A percentile compares a stretch with the other conserved stretches of the same genome.
These are phyloP conservation scores for Petrocephalus zakoni DNA, from an alignment of 2,113 vertebrate genomes.

Conservation along the genomic window DNA sequence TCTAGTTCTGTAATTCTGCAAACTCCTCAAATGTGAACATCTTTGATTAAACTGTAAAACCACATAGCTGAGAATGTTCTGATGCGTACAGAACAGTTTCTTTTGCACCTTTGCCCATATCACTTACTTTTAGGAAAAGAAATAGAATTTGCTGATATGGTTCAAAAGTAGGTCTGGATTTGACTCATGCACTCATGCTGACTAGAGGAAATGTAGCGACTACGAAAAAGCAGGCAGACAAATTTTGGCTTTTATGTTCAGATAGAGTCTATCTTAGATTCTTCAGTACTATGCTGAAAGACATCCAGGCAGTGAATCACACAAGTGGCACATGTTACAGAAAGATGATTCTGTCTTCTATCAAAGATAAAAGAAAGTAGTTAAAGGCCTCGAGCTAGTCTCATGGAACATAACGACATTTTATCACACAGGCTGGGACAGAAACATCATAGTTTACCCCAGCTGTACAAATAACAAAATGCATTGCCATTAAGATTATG, in stretches of 20 bases:
- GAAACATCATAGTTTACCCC: conserved; percentile 48
- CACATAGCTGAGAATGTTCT: background rate
- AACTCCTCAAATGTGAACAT: background rate
- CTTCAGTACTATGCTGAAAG: background rate
- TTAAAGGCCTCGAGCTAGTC: background rate
- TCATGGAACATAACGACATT: background rate
- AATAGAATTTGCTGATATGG: background rate
- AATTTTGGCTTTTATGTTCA: background rate
- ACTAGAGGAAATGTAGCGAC: background rate
- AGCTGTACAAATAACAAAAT: conserved; percentile 75
- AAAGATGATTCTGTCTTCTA: background rate
- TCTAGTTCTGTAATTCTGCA: background rate
- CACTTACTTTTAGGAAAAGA: background rate
- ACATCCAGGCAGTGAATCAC: background rate
- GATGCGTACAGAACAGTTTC: background rate
- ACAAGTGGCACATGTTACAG: background rate
- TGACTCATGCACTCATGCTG: background rate
- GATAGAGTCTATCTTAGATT: background rate
- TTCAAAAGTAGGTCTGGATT: background rate
- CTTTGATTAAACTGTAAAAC: background rate
- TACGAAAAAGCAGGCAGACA: background rate
- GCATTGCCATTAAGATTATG: conserved; percentile 64
- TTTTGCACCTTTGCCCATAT: background rate
- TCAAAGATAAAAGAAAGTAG: background rate
- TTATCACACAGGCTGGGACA: background rate